phyloP scores from a whole-genome alignment of 2,113 vertebrate genomes.

The Sphyrna mokarran region DNA sequence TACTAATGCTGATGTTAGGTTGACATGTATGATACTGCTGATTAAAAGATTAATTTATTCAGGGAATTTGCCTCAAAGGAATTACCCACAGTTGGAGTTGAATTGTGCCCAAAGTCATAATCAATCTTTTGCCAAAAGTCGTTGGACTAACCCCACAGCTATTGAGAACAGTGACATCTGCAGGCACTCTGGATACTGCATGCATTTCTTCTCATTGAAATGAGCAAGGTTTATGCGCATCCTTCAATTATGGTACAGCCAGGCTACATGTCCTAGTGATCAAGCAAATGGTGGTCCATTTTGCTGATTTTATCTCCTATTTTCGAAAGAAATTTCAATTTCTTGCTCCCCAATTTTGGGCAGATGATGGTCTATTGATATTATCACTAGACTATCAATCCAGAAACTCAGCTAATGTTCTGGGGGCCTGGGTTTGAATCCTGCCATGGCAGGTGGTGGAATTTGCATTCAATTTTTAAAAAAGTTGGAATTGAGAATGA shows the following conservation, averaged over 20 bases:
- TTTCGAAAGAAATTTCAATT: not conserved
- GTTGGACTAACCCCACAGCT: not conserved
- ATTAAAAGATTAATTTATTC: not conserved
- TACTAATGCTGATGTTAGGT: not conserved
- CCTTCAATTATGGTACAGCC: not conserved
- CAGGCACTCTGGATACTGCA: not conserved
- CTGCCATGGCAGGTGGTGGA: too few relatives aligned
- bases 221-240: not conserved
- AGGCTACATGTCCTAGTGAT: not conserved
- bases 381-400: too few relatives aligned
- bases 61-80: not conserved
- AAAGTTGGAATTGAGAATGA: too few relatives aligned
- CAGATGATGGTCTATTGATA: too few relatives aligned
- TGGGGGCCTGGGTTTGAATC: too few relatives aligned
- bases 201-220: not conserved
- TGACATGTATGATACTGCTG: not conserved
- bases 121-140: not conserved
- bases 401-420: too few relatives aligned
- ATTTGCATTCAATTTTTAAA: too few relatives aligned
- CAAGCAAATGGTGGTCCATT: not conserved
- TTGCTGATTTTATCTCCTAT: not conserved
- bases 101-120: not conserved
- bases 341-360: too few relatives aligned
- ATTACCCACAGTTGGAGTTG: not conserved
- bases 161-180: constrained; percentile 4